phyloP scores from a whole-genome alignment of 1,140 invertebrate species.

The Leguminivora glycinivorella region DNA sequence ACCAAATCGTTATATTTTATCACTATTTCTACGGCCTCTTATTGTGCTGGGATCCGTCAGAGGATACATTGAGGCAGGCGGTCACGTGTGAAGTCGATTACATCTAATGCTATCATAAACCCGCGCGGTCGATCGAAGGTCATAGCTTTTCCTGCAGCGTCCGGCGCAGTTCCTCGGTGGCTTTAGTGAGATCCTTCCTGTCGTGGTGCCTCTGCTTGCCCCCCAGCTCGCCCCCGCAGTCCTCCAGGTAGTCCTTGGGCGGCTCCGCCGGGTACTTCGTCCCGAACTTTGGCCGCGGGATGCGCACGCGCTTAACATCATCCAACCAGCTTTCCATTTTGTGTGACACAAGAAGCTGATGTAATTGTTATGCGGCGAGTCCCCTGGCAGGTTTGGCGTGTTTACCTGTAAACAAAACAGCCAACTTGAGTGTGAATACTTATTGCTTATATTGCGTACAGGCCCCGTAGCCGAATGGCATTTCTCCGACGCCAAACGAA shows the following conservation, averaged over 20 bases:
- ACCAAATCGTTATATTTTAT: not conserved
- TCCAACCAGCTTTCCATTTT: conserved; percentile 90
- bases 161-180: conserved; percentile 85
- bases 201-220: conserved; percentile 62
- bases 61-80: conserved; percentile 1
- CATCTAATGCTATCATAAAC: conserved; percentile 42
- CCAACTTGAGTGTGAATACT: not conserved
- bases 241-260: conserved; percentile 83
- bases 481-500: no score
- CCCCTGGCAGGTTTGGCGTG: not conserved
- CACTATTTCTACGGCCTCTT: not conserved
- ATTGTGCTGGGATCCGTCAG: not conserved
- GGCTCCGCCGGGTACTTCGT: conserved; percentile 83
- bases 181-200: conserved; percentile 82
- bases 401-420: conserved; percentile 31
- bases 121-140: conserved; percentile 49
- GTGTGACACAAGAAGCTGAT: not conserved
- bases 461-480: no score
- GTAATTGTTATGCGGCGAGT: conserved; percentile 21
- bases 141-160: conserved; percentile 87
- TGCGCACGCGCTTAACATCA: conserved; percentile 89
- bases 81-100: conserved; percentile 21
- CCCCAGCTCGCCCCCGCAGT: conserved; percentile 67
- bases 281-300: conserved; percentile 90
- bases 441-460: not conserved